Evolutionary conservation across 2,797 vertebrate genomes (phyloP).

Genomic region (Etheostoma perlongum): DNA sequence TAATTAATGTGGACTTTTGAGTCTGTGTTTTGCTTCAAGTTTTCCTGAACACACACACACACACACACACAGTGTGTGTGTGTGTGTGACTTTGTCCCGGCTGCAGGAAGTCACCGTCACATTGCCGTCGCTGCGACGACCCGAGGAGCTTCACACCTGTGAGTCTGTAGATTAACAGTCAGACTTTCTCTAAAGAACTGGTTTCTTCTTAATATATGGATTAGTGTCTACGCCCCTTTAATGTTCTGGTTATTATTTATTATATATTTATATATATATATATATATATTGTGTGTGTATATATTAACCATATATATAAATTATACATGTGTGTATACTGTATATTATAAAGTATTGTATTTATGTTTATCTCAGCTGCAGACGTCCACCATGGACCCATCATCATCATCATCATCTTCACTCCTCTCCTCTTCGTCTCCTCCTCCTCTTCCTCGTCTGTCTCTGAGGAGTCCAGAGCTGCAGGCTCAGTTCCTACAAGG

Average conservation of each 20-base stretch:
- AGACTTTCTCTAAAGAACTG: no score
- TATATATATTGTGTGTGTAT: no score
- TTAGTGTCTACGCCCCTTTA: no score
- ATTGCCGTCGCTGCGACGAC: no score
- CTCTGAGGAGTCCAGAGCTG: slow-evolving; percentile 54
- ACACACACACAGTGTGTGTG: not conserved
- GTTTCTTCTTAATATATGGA: no score
- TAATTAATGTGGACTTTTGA: slow-evolving; percentile 65
- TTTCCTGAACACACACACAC: not conserved
- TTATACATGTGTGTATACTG: no score
- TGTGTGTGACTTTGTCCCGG: slow-evolving; percentile 40
- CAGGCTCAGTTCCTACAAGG: slow-evolving; percentile 59
- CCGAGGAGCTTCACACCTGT: not conserved
- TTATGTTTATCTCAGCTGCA: not conserved
- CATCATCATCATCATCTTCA: not conserved
- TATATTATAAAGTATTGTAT: no score
- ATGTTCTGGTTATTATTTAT: no score
- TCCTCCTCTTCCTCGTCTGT: slow-evolving; percentile 20
- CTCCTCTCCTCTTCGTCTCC: slow-evolving; percentile 8
- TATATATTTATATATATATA: no score
- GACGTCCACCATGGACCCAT: slow-evolving; percentile 40
- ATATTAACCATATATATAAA: no score
- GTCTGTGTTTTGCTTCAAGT: not conserved
- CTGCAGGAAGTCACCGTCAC: slow-evolving; percentile 5
- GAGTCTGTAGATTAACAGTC: no score